Evolutionary conservation across 92 coral and sea anemone genomes (phyloP), one percentile per base, ranked within the genome.

Genomic region (Virgularia gustaviana): DNA sequence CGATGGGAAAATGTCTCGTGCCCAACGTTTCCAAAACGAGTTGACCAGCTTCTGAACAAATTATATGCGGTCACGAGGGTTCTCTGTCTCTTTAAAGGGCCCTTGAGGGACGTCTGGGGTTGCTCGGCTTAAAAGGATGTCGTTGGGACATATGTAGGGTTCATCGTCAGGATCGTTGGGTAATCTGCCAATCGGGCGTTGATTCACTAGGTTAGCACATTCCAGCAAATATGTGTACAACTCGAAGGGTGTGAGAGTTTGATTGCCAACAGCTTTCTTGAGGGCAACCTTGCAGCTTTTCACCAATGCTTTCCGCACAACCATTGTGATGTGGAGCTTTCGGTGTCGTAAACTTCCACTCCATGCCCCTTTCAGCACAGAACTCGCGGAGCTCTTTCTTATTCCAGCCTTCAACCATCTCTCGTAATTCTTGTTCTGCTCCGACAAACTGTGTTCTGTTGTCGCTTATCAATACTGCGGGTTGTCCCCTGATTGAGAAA

Each of bases 111-210:
- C 78, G 57, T 81, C 41, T 11, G 82, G 25, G 10, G 75, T 70
- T 25, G 87, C 54, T 44, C 83, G 27, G 16, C 87, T 83, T 30
- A 83, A 72, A 30, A 83, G 33, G 9, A 79, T 71, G 71, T 75
- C 82, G 72, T 79, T 84, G 11, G 85, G 85, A 62, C 89, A 80
- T 9, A 80, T 70, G 71, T 85, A 85, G 38, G 82, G 20, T 45
- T 83, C 89, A 35, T 85, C 83, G 27, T 71, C 89, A 13, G 89
- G 89, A 32, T 81, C 76, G 7, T 78, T 80, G 9, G 89, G 89
- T 44, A 80, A 80, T 51, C 89, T 68, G 9, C 89, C 85, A 25
- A 85, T 85, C 13, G 85, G 81, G 31, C 88, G 35, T 74, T 74
- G 68, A 43, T 65, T 81, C n/a, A 80, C 22, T 9, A 74, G 56